Evolutionary conservation across 2,797 vertebrate genomes (phyloP).

Genomic region (Brachymystax lenok): DNA sequence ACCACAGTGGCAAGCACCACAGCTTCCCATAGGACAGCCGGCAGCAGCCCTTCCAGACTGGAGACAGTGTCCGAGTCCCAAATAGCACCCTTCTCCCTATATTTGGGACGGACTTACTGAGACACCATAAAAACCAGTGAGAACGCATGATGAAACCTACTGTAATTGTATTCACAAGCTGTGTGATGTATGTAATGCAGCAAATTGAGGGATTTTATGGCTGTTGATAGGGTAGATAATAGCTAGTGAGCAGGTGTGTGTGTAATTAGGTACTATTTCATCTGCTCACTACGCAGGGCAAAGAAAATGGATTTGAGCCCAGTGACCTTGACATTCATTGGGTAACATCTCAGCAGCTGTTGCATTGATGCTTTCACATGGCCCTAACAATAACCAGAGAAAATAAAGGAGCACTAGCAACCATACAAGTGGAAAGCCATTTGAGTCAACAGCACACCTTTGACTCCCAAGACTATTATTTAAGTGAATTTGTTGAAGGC

Average conservation of each 20-base stretch:
- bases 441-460: background rate
- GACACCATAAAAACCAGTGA: slow-evolving; percentile 12
- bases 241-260: background rate
- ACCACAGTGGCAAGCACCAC: slow-evolving; percentile 48
- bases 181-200: background rate
- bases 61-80: background rate
- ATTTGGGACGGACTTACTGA: background rate
- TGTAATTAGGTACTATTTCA: background rate
- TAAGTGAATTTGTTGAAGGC: background rate
- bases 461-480: background rate
- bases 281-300: slow-evolving; percentile 13
- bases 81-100: background rate
- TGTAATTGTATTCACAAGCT: slow-evolving; percentile 13
- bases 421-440: background rate
- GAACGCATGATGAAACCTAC: slow-evolving; percentile 10
- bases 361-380: slow-evolving; percentile 11
- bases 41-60: slow-evolving; percentile 5
- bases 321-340: slow-evolving; percentile 21
- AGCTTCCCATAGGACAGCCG: slow-evolving; percentile 12
- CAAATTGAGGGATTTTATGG: background rate
- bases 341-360: slow-evolving; percentile 41
- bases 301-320: slow-evolving; percentile 30
- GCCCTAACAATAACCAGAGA: background rate
- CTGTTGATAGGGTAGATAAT: slow-evolving; percentile 2
- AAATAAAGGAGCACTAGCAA: slow-evolving; percentile 16